Evolutionary conservation across 53 echinoderm and acorn worm genomes (phyloP), one percentile per base, ranked within the genome.

Genomic region (Echinometra lucunter): DNA sequence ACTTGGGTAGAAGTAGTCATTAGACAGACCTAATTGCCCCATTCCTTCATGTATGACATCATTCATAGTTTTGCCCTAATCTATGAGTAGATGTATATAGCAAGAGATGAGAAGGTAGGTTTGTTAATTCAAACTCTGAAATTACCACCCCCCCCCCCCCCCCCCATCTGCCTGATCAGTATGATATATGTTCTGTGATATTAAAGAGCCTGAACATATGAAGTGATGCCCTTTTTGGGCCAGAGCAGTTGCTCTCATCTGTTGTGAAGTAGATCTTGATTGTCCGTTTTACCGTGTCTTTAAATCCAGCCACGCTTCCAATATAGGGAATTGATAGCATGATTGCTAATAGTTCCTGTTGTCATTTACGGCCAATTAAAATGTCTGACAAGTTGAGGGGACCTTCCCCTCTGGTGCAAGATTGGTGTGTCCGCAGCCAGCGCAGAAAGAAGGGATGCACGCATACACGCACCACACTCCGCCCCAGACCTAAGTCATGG

Each of bases 341-440:
- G 90, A 90, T 90, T 90, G 63, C 37, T 90, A 90, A 90, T 90
- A 90, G 90, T 90, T 90, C 90, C 90, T 90, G 90, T 90, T 63
- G 90, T 90, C 90, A 90, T 90, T 90, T 90, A 90, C 90, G 23
- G 90, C 58, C 90, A 91, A 91, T 91, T 66, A 91, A 91, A 91
- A 91, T 91, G 91, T 91, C 91, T 91, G 91, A 91, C 67, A 67
- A 67, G 66, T 67, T 45, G 91, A 90, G 90, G 90, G 90, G 60
- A 91, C 66, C 91, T 91, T 91, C 91, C 67, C 67, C 67, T 66
- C 27, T 45, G 69, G 69, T 55, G 90, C 21, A 40, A 38, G 90
- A 90, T 37, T 27, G 90, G 58, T 27, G 63, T 58, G 63, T 58
- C 58, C 58, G 90, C 45, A 58, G n/a, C n/a, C n/a, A n/a, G n/a